Evolutionary conservation across 2,797 vertebrate genomes (phyloP).

Genomic region (Vireo griseus): DNA sequence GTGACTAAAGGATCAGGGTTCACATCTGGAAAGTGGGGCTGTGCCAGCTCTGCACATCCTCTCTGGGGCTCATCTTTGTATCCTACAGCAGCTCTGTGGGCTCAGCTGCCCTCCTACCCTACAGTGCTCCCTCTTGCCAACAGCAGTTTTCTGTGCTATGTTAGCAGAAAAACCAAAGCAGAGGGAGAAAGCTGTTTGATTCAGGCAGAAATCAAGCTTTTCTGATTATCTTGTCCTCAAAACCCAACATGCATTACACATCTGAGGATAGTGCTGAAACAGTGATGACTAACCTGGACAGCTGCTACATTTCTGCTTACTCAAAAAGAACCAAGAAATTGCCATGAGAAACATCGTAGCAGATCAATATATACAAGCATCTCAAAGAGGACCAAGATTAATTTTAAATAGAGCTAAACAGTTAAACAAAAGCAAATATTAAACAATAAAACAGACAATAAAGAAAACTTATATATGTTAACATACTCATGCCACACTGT

Average conservation of each 20-base stretch:
- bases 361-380: neutral
- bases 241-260: neutral
- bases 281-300: neutral
- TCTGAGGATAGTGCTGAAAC: neutral
- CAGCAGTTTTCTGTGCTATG: neutral
- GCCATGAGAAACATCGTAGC: neutral
- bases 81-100: rapidly evolving
- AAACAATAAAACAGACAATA: neutral
- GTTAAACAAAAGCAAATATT: neutral
- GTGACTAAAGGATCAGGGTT: neutral
- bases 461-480: neutral
- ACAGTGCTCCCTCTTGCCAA: neutral
- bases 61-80: neutral
- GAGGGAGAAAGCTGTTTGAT: neutral
- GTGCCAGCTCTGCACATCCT: rapidly evolving
- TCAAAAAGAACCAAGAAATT: neutral
- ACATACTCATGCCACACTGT: neutral
- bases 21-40: rapidly evolving
- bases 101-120: neutral
- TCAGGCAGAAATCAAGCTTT: neutral
- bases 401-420: neutral
- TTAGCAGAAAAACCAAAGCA: neutral
- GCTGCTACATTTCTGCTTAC: neutral
- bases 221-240: neutral
- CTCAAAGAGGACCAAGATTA: neutral